Percentiles rank a stretch among this genome's conserved stretches.
These are phyloP conservation scores for Anisognathus igniventris DNA, from an alignment of 2,797 vertebrate genomes.

Conservation along the genomic window DNA sequence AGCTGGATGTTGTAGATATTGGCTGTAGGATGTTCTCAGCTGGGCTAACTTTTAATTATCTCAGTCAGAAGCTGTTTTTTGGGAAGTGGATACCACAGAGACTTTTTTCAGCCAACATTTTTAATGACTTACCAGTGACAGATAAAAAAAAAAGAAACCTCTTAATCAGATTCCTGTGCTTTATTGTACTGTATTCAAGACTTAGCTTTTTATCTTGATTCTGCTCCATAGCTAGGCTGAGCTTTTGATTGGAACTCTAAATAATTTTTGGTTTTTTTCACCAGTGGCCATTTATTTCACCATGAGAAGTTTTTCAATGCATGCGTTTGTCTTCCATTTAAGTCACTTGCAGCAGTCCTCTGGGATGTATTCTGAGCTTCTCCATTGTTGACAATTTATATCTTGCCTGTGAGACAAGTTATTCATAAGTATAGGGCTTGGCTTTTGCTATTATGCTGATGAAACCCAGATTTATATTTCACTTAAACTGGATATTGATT, in stretches of 20 bases:
- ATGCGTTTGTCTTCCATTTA: background rate
- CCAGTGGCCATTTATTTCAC: conserved; percentile 4
- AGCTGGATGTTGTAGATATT: background rate
- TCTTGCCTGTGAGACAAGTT: conserved; percentile 38
- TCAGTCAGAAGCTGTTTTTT: background rate
- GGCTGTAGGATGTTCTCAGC: background rate
- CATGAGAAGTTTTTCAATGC: background rate
- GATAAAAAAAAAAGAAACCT: background rate
- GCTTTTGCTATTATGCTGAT: conserved; percentile 52
- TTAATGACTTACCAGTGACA: conserved; percentile 15
- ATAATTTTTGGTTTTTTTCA: background rate
- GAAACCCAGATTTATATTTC: conserved; percentile 64
- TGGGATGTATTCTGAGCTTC: conserved; percentile 2
- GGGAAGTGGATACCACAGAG: background rate
- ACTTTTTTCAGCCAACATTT: background rate
- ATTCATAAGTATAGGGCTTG: conserved; percentile 43
- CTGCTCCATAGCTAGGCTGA: background rate
- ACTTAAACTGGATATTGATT: conserved; percentile 60
- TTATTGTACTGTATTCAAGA: background rate
- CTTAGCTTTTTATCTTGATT: background rate
- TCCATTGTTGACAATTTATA: conserved; percentile 34
- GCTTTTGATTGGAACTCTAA: background rate
- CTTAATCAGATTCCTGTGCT: background rate
- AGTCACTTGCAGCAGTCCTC: background rate
- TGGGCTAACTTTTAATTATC: conserved; percentile 27